phyloP scores from a whole-genome alignment of 2,888 invertebrate species.

The Acanthococcus lagerstroemiae region DNA sequence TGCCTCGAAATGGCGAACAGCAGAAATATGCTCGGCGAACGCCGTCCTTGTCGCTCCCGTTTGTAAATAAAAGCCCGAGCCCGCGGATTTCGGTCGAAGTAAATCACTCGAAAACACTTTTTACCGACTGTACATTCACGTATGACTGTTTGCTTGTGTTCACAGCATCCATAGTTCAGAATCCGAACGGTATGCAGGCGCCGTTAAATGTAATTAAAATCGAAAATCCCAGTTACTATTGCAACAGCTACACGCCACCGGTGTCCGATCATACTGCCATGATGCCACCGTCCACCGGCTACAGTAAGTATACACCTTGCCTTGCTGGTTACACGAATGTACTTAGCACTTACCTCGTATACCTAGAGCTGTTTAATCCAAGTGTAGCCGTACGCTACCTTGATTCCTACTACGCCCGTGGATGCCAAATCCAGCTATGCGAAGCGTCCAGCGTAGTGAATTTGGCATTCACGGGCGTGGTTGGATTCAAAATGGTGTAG shows the following conservation, averaged over 20 bases:
- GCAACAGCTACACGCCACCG: constrained; percentile 67
- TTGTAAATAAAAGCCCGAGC: no score
- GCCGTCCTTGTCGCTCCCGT: no score
- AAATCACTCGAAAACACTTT: neutral
- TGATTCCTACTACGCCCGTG: no score
- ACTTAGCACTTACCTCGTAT: no score
- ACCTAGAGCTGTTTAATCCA: no score
- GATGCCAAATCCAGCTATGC: no score
- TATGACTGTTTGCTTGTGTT: constrained; percentile 42
- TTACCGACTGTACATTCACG: neutral
- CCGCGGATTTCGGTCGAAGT: neutral
- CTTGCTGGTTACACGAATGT: no score
- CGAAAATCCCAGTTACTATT: constrained; percentile 72
- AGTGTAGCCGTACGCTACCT: no score
- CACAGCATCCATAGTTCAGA: constrained; percentile 93
- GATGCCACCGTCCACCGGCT: constrained; percentile 53
- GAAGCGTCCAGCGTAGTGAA: no score
- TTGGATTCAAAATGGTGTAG: no score
- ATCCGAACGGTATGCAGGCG: constrained; percentile 57
- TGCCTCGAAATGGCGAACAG: neutral
- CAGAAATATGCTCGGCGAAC: no score
- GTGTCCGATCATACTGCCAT: constrained; percentile 51
- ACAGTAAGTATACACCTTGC: constrained; percentile 52
- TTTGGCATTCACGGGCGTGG: no score
- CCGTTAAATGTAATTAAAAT: constrained; percentile 67